Percentiles rank a stretch among this genome's conserved stretches.
phyloP scores from a whole-genome alignment of 2,797 vertebrate genomes.

The Fistularia commersonii region DNA sequence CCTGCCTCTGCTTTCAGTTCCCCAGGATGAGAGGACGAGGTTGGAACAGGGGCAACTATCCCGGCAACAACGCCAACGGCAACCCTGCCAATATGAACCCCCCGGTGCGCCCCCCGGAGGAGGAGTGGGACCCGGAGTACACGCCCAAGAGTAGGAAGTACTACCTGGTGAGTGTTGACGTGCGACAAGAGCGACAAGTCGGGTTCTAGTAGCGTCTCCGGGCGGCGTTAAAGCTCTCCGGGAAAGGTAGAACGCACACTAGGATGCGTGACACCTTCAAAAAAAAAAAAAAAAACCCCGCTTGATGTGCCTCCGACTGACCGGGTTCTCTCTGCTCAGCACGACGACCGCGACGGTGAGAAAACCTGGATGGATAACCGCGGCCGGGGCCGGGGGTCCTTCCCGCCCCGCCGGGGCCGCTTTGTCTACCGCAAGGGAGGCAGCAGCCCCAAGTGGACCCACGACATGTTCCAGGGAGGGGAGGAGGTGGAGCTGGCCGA shows the following conservation, averaged over 20 bases:
- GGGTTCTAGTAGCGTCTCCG: too few relatives aligned
- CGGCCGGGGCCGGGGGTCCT: constrained; percentile 83
- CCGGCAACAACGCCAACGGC: constrained; percentile 86
- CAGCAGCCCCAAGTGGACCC: constrained; percentile 78
- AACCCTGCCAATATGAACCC: constrained; percentile 82
- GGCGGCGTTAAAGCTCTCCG: too few relatives aligned
- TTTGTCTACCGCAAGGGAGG: constrained; percentile 87
- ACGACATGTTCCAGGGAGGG: constrained; percentile 89
- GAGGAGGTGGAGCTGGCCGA: constrained; percentile 85
- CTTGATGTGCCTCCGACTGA: too few relatives aligned
- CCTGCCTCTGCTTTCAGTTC: constrained; percentile 68
- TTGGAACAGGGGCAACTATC: constrained; percentile 91
- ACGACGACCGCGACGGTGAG: constrained; percentile 94
- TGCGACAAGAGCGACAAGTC: neutral
- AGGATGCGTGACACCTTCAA: too few relatives aligned
- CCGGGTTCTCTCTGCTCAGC: constrained; percentile 67
- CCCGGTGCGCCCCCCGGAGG: constrained; percentile 83
- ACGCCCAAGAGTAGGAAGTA: constrained; percentile 99
- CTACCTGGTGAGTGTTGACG: constrained; percentile 84
- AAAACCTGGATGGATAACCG: constrained; percentile 86
- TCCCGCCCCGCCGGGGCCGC: constrained; percentile 84
- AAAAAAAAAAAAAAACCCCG: too few relatives aligned
- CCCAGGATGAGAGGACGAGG: constrained; percentile 92
- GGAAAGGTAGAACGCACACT: too few relatives aligned
- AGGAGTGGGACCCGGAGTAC: constrained; percentile 98